Evolutionary conservation across 2,888 invertebrate species (phyloP).

Genomic region (Nomada hirtipes): DNA sequence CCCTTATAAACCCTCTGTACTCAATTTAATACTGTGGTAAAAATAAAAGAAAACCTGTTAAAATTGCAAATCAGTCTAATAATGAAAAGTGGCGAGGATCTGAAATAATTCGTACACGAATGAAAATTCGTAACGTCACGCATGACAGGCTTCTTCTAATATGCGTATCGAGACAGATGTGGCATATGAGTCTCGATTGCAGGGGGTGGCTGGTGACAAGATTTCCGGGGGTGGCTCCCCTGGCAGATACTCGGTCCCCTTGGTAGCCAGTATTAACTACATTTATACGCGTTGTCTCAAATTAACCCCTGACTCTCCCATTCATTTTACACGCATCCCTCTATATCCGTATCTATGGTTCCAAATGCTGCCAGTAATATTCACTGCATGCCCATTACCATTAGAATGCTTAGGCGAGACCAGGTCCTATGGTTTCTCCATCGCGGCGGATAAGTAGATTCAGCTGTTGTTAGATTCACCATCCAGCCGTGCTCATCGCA

Average conservation of each 20-base stretch:
- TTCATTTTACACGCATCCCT: constrained; percentile 71
- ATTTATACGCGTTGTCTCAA: constrained; percentile 84
- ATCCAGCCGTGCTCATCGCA: background rate
- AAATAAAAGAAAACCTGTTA: background rate
- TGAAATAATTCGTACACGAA: background rate
- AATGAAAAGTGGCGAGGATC: too few relatives aligned
- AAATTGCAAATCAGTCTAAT: background rate
- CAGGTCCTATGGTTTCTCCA: constrained; percentile 47
- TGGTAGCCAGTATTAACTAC: constrained; percentile 83
- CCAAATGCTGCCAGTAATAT: constrained; percentile 55
- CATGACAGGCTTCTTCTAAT: constrained; percentile 41
- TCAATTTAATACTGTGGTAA: too few relatives aligned
- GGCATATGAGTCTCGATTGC: constrained; percentile 74
- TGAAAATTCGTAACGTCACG: constrained; percentile 38
- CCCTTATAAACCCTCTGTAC: too few relatives aligned
- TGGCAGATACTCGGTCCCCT: constrained; percentile 62
- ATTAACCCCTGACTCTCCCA: constrained; percentile 81
- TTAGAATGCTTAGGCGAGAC: constrained; percentile 58
- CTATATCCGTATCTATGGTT: constrained; percentile 46
- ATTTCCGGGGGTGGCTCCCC: constrained; percentile 71
- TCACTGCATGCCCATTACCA: constrained; percentile 57
- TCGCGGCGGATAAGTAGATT: constrained; percentile 33
- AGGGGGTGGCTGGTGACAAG: constrained; percentile 75
- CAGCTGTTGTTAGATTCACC: background rate
- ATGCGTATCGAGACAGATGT: constrained; percentile 78